Base-by-base conservation (phyloP, 2,113 vertebrate genomes). In the Phaethornis superciliosus region DNA sequence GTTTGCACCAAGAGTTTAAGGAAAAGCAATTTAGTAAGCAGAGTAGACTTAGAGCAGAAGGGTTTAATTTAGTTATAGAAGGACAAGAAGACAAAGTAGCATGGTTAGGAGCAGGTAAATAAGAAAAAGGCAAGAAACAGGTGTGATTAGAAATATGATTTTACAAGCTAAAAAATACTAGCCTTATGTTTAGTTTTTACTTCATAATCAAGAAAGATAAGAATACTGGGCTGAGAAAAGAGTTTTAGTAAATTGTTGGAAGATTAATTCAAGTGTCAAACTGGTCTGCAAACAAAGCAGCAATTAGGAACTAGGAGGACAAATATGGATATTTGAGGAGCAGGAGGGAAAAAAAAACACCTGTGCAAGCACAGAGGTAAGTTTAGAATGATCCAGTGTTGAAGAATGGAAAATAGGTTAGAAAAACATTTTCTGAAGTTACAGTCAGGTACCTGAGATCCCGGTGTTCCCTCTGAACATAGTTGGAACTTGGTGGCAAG, bases 21-120 rank as follows among this genome's bases (percentile, higher is more conserved):
- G 42, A 89, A 84, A 89, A 81, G 20, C 67, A 90, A 89, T 83
- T 89, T 65, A 89, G 67, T 65, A 51, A 54, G 59, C 49, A 65
- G 47, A 46, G 37, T 23, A 33, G 30, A 87, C 24, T 81, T 85
- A 56, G 46, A 46, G 51, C 28, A 74, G 56, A 7, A 78, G 69
- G 83, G 19, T 79, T 24, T 33, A 63, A 87, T 64, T 92, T 92
- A 9, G 10, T 77, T 72, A 68, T 9, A n/a, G 59, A 82, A 81
- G 28, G 32, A 80, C 26, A 87, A 79, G 46, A 74, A 51, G 46
- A 89, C 15, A 64, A 94, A 76, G 16, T 72, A 85, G 27, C 32
- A 64, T 64, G n/a, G 26, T 64, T 82, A 69, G 35, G 89, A 93
- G 28, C 3, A 72, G 16, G n/a, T 59, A 72, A 37, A 56, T 84